Conservation (phyloP, 2,888 invertebrate genomes). For the Drosophila borborema region DNA sequence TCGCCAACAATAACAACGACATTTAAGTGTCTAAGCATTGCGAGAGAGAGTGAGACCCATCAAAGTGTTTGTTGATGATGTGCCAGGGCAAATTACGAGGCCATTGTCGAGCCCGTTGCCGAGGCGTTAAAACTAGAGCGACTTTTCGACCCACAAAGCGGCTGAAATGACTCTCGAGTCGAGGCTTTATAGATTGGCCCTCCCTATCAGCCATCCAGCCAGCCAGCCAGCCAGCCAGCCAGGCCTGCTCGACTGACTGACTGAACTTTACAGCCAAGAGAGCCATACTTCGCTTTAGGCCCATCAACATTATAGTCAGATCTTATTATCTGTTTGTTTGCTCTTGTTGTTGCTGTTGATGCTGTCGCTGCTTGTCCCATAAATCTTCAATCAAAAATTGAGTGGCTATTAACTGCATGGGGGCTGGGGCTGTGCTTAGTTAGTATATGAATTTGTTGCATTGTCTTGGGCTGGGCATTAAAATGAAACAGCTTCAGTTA, state of each 20-base stretch:
- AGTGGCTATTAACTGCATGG: conserved; percentile 59
- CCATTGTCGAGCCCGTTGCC: conserved; percentile 31
- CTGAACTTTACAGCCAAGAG: conserved; percentile 42
- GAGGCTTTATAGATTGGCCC: conserved; percentile 16
- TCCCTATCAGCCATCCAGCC: neutral
- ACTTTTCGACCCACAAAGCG: conserved; percentile 47
- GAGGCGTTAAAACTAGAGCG: conserved; percentile 77
- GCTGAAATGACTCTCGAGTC: conserved; percentile 13
- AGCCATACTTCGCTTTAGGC: conserved; percentile 6
- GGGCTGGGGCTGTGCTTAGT: neutral
- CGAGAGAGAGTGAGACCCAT: conserved; percentile 33
- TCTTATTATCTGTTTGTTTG: conserved; percentile 39
- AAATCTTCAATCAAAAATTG: conserved; percentile 77
- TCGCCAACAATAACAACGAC: conserved; percentile 35
- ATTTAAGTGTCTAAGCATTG: conserved; percentile 43
- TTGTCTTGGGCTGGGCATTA: conserved; percentile 21
- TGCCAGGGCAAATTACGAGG: conserved; percentile 68
- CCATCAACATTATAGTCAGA: conserved; percentile 54
- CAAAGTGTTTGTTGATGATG: conserved; percentile 69
- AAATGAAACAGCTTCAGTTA: conserved; percentile 20
- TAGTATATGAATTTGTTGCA: conserved; percentile 26
- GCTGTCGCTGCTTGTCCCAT: conserved; percentile 36
- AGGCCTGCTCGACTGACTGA: conserved; percentile 10
- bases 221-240: neutral
- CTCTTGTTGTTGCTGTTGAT: conserved; percentile 4